These are phyloP conservation scores for Danaus chrysippus DNA, from an alignment of 2,888 invertebrate species.

Conservation along the genomic window DNA sequence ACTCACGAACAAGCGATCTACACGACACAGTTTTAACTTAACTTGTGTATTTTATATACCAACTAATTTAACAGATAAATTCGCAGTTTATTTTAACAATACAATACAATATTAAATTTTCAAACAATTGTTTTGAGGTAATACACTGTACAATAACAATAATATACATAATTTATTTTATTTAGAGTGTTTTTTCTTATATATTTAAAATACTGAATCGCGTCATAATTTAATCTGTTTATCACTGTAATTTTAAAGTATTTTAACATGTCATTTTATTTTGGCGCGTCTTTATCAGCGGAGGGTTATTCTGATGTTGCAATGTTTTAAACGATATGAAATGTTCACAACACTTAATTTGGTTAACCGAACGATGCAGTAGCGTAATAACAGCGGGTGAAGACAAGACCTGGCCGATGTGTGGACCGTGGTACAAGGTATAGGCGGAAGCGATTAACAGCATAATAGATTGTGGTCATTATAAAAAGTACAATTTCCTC, in stretches of 20 bases:
- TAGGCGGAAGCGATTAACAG: conserved; percentile 25
- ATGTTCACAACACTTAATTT: conserved; percentile 73
- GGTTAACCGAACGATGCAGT: conserved; percentile 56
- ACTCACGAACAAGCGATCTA: conserved; percentile 26
- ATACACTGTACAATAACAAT: too few relatives aligned
- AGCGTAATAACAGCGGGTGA: conserved; percentile 62
- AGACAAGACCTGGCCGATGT: conserved; percentile 57
- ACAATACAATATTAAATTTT: neutral
- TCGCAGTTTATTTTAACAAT: neutral
- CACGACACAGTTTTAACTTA: conserved; percentile 29
- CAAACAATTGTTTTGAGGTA: too few relatives aligned
- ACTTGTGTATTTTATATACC: conserved; percentile 18
- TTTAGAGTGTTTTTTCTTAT: too few relatives aligned
- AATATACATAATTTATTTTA: too few relatives aligned
- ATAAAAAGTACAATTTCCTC: too few relatives aligned
- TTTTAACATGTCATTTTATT: conserved; percentile 5
- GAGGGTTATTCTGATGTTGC: conserved; percentile 47
- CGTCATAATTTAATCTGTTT: too few relatives aligned
- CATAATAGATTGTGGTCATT: neutral
- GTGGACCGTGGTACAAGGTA: conserved; percentile 16
- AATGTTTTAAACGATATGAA: conserved; percentile 62
- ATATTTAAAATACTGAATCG: too few relatives aligned
- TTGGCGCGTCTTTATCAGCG: conserved; percentile 30
- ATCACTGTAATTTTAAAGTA: conserved; percentile 1
- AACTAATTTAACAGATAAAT: conserved; percentile 2